Percentiles rank a stretch among this genome's conserved stretches.
These are phyloP conservation scores for Ichneumon xanthorius DNA, from an alignment of 2,888 invertebrate species.

Conservation along the genomic window DNA sequence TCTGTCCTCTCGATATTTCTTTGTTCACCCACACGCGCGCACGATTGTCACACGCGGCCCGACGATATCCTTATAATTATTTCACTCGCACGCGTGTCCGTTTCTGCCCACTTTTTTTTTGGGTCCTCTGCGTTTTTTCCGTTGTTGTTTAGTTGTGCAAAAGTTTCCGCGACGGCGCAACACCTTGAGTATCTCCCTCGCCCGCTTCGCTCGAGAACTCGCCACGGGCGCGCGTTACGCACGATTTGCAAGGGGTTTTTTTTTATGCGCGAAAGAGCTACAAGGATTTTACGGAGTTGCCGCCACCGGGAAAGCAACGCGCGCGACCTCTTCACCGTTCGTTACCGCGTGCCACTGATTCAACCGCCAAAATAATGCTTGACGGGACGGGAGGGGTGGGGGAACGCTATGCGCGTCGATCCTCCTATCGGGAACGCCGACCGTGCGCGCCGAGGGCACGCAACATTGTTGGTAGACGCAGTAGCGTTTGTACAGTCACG, in stretches of 20 bases:
- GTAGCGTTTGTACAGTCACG: slow-evolving; percentile 24
- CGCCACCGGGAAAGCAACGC: slow-evolving; percentile 57
- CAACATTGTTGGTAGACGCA: background rate
- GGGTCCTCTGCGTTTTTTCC: background rate
- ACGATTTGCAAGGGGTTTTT: slow-evolving; percentile 4
- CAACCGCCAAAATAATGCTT: slow-evolving; percentile 83
- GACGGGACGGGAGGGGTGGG: slow-evolving; percentile 32
- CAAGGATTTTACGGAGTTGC: slow-evolving; percentile 49
- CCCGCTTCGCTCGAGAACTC: slow-evolving; percentile 7
- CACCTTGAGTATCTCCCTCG: slow-evolving; percentile 3
- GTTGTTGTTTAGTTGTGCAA: background rate
- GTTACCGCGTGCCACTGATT: slow-evolving; percentile 82
- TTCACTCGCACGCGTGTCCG: background rate
- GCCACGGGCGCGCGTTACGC: slow-evolving; percentile 8
- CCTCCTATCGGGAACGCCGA: background rate
- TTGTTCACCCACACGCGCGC: slow-evolving; percentile 47
- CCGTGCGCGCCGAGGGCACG: background rate
- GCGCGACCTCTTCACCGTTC: slow-evolving; percentile 63
- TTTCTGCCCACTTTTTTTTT: background rate
- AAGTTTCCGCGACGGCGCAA: slow-evolving; percentile 24
- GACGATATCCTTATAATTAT: background rate
- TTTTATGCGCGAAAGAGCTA: slow-evolving; percentile 31
- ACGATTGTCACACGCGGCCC: slow-evolving; percentile 34
- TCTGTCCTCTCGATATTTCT: background rate
- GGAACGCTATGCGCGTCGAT: background rate